Evolutionary conservation across 2,888 invertebrate genomes (phyloP).

Genomic region (Sialis fuliginosa): DNA sequence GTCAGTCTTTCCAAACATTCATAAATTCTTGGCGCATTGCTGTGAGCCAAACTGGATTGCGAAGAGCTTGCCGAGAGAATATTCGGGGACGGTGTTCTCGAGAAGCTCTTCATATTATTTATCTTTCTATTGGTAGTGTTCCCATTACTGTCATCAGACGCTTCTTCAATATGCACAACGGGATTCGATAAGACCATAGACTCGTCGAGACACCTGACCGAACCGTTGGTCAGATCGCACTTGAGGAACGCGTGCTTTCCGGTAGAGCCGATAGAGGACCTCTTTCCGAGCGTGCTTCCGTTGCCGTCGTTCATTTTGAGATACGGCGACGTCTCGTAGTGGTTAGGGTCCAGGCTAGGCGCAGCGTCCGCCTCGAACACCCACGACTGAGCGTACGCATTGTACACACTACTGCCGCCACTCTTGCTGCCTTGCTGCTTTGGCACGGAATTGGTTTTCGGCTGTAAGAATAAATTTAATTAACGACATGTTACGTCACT

Average conservation of each 20-base stretch:
- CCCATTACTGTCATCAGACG: slow-evolving; percentile 22
- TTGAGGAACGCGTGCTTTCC: slow-evolving; percentile 8
- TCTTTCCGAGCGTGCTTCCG: slow-evolving; percentile 11
- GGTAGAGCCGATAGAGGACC: not conserved
- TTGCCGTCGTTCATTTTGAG: slow-evolving; percentile 10
- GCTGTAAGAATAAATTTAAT: slow-evolving; percentile 16
- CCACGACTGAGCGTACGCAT: slow-evolving; percentile 31
- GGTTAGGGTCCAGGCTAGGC: slow-evolving; percentile 2
- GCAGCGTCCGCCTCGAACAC: slow-evolving; percentile 27
- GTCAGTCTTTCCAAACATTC: slow-evolving; percentile 28
- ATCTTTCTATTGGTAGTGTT: slow-evolving; percentile 24
- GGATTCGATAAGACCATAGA: slow-evolving; percentile 21
- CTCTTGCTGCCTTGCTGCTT: slow-evolving; percentile 11
- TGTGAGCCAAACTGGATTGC: slow-evolving; percentile 21
- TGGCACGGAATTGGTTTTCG: slow-evolving; percentile 22
- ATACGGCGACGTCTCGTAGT: slow-evolving; percentile 7
- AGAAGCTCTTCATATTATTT: slow-evolving; percentile 31
- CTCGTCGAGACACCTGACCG: not conserved
- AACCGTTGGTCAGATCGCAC: slow-evolving; percentile 10
- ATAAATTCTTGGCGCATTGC: slow-evolving; percentile 21
- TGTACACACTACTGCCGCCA: slow-evolving; percentile 16
- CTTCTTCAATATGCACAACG: slow-evolving; percentile 27
- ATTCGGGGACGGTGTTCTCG: slow-evolving; percentile 28
- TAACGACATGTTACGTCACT: too few species aligned
- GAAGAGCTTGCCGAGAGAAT: slow-evolving; percentile 29